Conservation (phyloP, 2,888 invertebrate species). For the Drosophila nigritarsus region DNA sequence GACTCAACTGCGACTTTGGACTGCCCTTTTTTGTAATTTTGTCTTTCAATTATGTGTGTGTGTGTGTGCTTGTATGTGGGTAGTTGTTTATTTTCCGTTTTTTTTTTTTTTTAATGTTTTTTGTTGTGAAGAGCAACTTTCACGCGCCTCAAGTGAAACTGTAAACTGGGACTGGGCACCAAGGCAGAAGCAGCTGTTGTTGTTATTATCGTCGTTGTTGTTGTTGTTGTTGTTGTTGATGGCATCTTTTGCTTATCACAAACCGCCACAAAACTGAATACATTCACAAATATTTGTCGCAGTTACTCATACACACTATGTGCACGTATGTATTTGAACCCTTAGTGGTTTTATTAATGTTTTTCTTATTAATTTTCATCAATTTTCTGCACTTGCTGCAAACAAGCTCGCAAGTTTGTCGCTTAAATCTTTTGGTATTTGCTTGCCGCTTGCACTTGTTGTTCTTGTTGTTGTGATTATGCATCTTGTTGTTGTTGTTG, state of each 20-base stretch:
- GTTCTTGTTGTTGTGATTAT: slow-evolving; percentile 48
- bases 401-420: slow-evolving; percentile 49
- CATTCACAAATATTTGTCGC: slow-evolving; percentile 2
- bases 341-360: neutral
- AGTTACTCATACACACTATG: neutral
- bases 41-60: slow-evolving; percentile 29
- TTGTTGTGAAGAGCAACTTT: slow-evolving; percentile 70
- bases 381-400: slow-evolving; percentile 32
- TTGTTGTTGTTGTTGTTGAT: slow-evolving; percentile 19
- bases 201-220: slow-evolving; percentile 17
- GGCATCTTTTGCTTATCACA: slow-evolving; percentile 34
- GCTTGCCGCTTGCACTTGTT: slow-evolving; percentile 39
- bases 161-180: slow-evolving; percentile 58
- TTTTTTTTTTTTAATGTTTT: slow-evolving; percentile 27
- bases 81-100: slow-evolving; percentile 17
- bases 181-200: slow-evolving; percentile 26
- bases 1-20: slow-evolving; percentile 22
- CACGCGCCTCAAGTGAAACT: slow-evolving; percentile 76
- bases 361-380: slow-evolving; percentile 2
- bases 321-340: neutral
- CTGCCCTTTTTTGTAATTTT: slow-evolving; percentile 44
- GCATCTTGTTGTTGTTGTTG: slow-evolving; percentile 37
- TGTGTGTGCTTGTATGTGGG: slow-evolving; percentile 13
- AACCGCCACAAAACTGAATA: slow-evolving; percentile 28
- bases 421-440: slow-evolving; percentile 64